Percentiles rank a stretch among this genome's conserved stretches.
These are phyloP conservation scores for Cantharis rufa DNA, from an alignment of 2,888 invertebrate genomes.

Conservation along the genomic window DNA sequence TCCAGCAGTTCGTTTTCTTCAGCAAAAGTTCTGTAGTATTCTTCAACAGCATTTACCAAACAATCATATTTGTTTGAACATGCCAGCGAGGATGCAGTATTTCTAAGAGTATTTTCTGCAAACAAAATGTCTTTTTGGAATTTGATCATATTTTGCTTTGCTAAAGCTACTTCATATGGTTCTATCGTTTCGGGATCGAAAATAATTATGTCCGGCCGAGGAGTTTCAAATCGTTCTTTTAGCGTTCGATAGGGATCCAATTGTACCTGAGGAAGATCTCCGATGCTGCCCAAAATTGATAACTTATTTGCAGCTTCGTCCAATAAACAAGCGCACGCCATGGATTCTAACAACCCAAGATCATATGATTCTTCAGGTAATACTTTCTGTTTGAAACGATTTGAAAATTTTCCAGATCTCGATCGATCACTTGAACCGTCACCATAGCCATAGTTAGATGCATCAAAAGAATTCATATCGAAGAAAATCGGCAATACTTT, in stretches of 20 bases:
- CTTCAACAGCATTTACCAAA: conserved; percentile 31
- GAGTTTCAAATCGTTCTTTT: conserved; percentile 18
- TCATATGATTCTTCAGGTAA: not conserved
- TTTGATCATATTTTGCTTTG: conserved; percentile 31
- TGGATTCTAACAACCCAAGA: conserved; percentile 8
- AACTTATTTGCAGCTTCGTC: conserved; percentile 41
- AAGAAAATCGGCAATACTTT: too few species aligned
- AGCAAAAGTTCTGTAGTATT: conserved; percentile 17
- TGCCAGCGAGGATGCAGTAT: conserved; percentile 13
- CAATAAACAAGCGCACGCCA: conserved; percentile 33
- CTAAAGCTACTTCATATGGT: conserved; percentile 21
- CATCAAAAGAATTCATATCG: too few species aligned
- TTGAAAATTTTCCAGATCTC: not conserved
- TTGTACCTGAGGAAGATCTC: conserved; percentile 25
- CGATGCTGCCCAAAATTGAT: conserved; percentile 38
- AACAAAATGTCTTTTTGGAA: conserved; percentile 36
- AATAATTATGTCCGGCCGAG: not conserved
- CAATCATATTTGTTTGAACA: conserved; percentile 19
- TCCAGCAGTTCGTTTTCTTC: conserved; percentile 29
- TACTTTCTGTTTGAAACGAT: not conserved
- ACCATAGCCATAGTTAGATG: too few species aligned
- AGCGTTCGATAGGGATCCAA: conserved; percentile 23
- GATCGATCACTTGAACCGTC: too few species aligned
- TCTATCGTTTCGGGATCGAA: conserved; percentile 34
- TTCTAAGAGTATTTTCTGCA: conserved; percentile 30